These are phyloP conservation scores for Hirundichthys speculiger DNA, from an alignment of 2,113 vertebrate species.

Conservation along the genomic window DNA sequence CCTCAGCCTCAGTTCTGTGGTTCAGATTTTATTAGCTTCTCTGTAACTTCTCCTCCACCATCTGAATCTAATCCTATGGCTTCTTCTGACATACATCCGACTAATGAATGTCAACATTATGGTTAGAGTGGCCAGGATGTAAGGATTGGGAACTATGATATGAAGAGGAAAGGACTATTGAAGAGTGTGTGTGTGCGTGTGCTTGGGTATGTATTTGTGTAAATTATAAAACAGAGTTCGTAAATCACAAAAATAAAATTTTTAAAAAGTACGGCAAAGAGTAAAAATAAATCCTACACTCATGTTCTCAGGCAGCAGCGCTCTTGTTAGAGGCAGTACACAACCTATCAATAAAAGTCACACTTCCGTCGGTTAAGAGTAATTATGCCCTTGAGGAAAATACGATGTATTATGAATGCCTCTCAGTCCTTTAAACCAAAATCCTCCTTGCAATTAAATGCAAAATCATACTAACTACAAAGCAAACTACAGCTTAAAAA, in stretches of 20 bases:
- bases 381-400: too few relatives aligned
- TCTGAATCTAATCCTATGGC: constrained; percentile 76
- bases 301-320: too few relatives aligned
- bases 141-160: not conserved
- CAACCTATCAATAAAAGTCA: not conserved
- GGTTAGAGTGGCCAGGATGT: constrained; percentile 54
- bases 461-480: too few relatives aligned
- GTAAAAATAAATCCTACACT: not conserved
- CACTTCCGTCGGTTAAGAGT: not conserved
- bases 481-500: too few relatives aligned
- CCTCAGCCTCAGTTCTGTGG: constrained; percentile 53
- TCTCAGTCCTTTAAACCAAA: too few relatives aligned
- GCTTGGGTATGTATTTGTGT: not conserved
- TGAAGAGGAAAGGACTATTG: constrained; percentile 25
- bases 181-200: not conserved
- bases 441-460: too few relatives aligned
- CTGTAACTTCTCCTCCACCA: constrained; percentile 60
- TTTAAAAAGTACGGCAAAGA: not conserved
- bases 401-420: too few relatives aligned
- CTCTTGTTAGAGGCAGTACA: too few relatives aligned
- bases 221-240: not conserved
- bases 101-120: constrained; percentile 80
- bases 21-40: constrained; percentile 74
- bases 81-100: constrained; percentile 77
- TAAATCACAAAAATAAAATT: not conserved